A percentile compares a stretch with the other conserved stretches of the same genome.
Conservation (phyloP, 2,888 invertebrate species). For the Pristionchus japonicus region DNA sequence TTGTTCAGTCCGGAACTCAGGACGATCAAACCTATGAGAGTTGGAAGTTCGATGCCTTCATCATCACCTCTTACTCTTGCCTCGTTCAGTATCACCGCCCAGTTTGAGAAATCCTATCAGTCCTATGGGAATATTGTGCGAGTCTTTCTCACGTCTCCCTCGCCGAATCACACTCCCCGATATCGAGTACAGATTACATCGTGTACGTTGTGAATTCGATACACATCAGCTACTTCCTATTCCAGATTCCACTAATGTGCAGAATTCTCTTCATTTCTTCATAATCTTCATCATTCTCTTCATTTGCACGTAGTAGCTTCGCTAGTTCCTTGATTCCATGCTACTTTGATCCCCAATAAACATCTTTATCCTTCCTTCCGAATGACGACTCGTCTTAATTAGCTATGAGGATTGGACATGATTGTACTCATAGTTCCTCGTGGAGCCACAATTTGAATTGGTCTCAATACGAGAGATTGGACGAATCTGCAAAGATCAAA, state of each 20-base stretch:
- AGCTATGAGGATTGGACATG: neutral
- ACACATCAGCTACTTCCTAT: neutral
- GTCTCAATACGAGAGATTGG: neutral
- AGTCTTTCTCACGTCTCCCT: conserved; percentile 13
- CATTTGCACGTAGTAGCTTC: neutral
- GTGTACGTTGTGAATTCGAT: neutral
- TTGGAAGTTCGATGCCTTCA: neutral
- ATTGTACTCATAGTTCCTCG: neutral
- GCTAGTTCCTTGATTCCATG: neutral
- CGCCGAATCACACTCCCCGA: neutral
- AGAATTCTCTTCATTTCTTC: neutral
- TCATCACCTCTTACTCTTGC: neutral
- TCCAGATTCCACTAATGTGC: neutral
- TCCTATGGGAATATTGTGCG: neutral
- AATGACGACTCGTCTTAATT: too few relatives aligned
- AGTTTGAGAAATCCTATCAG: neutral
- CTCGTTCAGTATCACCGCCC: neutral
- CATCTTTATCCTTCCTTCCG: neutral
- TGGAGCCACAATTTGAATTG: neutral
- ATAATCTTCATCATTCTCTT: neutral
- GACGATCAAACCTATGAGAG: neutral
- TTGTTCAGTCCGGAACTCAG: neutral
- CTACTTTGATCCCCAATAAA: neutral
- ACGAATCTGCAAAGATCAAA: neutral
- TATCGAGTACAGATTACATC: neutral